Conservation (phyloP, 2,888 invertebrate species). For the Odontomyia ornata region DNA sequence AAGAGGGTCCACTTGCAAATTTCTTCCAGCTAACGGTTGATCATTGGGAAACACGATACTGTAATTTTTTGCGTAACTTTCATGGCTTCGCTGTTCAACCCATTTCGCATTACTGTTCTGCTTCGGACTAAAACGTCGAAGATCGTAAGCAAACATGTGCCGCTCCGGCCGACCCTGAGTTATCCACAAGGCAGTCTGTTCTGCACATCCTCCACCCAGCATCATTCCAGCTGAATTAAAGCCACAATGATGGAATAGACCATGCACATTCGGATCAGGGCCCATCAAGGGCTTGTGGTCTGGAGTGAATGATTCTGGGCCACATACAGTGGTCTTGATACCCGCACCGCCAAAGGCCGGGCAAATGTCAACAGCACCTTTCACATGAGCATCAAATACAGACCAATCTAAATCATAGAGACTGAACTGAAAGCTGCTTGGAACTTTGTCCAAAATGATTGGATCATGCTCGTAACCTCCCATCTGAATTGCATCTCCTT, state of each 20-base stretch:
- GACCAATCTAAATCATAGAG: slow-evolving; percentile 90
- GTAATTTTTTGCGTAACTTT: slow-evolving; percentile 90
- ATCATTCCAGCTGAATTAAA: slow-evolving; percentile 94
- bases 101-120: slow-evolving; percentile 77
- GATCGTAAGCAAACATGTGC: slow-evolving; percentile 87
- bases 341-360: slow-evolving; percentile 79
- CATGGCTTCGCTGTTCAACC: slow-evolving; percentile 85
- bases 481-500: slow-evolving; percentile 82
- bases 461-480: slow-evolving; percentile 92
- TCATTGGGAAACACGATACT: slow-evolving; percentile 83
- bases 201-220: slow-evolving; percentile 87
- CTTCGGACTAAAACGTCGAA: slow-evolving; percentile 80
- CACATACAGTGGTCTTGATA: slow-evolving; percentile 86
- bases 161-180: slow-evolving; percentile 81
- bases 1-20: slow-evolving; percentile 73
- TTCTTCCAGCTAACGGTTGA: slow-evolving; percentile 82
- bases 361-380: slow-evolving; percentile 75
- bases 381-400: slow-evolving; percentile 80
- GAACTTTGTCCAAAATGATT: slow-evolving; percentile 78
- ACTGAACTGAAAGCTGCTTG: slow-evolving; percentile 81
- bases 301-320: slow-evolving; percentile 91
- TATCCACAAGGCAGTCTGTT: slow-evolving; percentile 88
- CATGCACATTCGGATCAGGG: slow-evolving; percentile 72
- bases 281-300: slow-evolving; percentile 91
- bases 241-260: slow-evolving; percentile 86